These are phyloP conservation scores for Lophius piscatorius DNA, from an alignment of 2,113 vertebrate genomes.

Conservation along the genomic window DNA sequence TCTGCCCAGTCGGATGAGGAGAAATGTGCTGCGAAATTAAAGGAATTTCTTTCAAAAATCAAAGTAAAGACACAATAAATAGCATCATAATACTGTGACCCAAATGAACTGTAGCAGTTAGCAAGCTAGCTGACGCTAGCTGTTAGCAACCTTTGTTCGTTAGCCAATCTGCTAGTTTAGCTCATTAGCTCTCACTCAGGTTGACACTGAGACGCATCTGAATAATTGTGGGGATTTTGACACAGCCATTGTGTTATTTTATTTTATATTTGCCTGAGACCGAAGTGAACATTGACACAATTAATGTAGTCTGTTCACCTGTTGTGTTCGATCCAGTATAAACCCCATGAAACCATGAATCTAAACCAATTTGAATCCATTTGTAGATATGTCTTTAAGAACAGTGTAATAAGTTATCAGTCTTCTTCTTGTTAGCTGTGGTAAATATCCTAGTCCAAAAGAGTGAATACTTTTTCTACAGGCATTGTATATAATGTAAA, in stretches of 20 bases:
- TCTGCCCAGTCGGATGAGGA: background rate
- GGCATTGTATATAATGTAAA: background rate
- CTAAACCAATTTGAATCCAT: rapidly evolving
- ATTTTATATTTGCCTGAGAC: background rate
- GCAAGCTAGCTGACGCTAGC: slow-evolving; percentile 28
- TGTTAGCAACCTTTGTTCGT: slow-evolving; percentile 78
- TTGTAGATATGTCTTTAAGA: background rate
- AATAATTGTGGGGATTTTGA: background rate
- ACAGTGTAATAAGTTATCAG: background rate
- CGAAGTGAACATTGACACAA: background rate
- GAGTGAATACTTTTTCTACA: background rate
- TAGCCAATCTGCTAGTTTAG: slow-evolving; percentile 56
- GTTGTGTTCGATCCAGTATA: background rate
- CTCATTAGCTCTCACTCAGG: background rate
- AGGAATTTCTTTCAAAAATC: too few species aligned
- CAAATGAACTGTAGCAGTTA: slow-evolving; percentile 17
- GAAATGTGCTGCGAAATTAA: background rate
- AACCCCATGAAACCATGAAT: background rate
- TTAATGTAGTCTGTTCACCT: background rate
- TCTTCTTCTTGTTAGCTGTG: background rate
- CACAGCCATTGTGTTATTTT: background rate
- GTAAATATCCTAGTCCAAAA: background rate
- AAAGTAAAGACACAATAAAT: background rate
- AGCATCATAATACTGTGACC: background rate
- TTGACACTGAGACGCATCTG: slow-evolving; percentile 5